phyloP scores from a whole-genome alignment of 2,888 invertebrate species.

The Pyrrhosoma nymphula region DNA sequence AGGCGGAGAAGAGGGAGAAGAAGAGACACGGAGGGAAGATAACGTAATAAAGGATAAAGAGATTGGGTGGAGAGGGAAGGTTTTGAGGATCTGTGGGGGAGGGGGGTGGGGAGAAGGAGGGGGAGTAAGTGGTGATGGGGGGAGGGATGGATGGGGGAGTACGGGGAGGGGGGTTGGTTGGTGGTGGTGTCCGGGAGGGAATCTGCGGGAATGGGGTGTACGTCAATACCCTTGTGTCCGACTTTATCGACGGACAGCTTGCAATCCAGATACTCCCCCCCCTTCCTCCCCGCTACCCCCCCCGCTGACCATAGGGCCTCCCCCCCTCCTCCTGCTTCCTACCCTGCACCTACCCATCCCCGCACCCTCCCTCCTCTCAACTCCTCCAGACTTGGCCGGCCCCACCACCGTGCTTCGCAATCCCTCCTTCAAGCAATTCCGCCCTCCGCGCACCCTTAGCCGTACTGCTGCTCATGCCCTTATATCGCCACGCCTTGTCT shows the following conservation, averaged over 20 bases:
- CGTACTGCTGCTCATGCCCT: not conserved
- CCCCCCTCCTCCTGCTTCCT: not conserved
- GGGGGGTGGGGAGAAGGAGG: not conserved
- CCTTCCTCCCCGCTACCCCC: not conserved
- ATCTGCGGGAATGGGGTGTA: constrained; percentile 48
- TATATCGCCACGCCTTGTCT: constrained; percentile 4
- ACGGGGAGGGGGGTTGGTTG: not conserved
- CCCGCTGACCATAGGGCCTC: not conserved
- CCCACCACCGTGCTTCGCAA: not conserved
- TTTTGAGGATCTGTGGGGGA: too few relatives aligned
- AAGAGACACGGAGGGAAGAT: not conserved
- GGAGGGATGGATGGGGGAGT: not conserved
- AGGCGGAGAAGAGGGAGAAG: not conserved
- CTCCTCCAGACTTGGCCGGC: not conserved
- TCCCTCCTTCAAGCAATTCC: constrained; percentile 2
- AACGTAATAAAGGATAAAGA: constrained; percentile 36
- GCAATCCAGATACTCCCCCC: constrained; percentile 55
- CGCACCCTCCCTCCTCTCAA: not conserved
- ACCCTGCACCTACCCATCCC: not conserved
- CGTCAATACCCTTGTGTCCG: constrained; percentile 67
- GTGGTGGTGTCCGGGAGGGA: not conserved
- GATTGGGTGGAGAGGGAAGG: not conserved
- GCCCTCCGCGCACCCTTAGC: not conserved
- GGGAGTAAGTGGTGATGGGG: not conserved
- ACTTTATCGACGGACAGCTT: constrained; percentile 67